These are phyloP conservation scores for Geopemphigus sp. DNA, from an alignment of 1,140 invertebrate species.

Conservation along the genomic window DNA sequence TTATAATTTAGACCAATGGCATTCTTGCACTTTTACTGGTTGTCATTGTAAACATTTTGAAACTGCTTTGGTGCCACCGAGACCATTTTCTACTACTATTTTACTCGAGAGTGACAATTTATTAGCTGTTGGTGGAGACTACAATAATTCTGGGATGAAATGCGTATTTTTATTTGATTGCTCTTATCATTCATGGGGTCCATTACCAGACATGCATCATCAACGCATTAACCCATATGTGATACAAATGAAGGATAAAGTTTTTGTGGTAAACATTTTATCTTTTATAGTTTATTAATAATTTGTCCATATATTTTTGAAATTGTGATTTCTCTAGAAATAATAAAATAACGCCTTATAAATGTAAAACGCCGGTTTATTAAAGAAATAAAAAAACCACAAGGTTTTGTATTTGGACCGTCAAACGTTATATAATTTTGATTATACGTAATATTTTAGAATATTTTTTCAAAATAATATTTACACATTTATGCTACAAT, in stretches of 20 bases:
- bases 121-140: conserved; percentile 19
- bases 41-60: conserved; percentile 13
- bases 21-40: background rate
- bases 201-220: background rate
- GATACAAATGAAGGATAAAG: background rate
- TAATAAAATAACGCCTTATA: too few species aligned
- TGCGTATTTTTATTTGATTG: background rate
- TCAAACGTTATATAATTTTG: too few species aligned
- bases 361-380: too few species aligned
- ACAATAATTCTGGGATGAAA: too few species aligned
- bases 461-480: too few species aligned
- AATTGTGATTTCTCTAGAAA: too few species aligned
- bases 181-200: too few species aligned
- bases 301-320: too few species aligned
- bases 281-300: background rate
- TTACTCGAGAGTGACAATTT: background rate
- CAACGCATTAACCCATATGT: conserved; percentile 14
- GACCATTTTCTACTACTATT: background rate
- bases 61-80: background rate
- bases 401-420: too few species aligned
- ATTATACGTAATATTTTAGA: too few species aligned
- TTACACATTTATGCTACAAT: too few species aligned
- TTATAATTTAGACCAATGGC: background rate
- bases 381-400: too few species aligned
- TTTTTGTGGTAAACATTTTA: conserved; percentile 17